Conservation (phyloP, 2,113 vertebrate genomes). For the Solenodon paradoxus region DNA sequence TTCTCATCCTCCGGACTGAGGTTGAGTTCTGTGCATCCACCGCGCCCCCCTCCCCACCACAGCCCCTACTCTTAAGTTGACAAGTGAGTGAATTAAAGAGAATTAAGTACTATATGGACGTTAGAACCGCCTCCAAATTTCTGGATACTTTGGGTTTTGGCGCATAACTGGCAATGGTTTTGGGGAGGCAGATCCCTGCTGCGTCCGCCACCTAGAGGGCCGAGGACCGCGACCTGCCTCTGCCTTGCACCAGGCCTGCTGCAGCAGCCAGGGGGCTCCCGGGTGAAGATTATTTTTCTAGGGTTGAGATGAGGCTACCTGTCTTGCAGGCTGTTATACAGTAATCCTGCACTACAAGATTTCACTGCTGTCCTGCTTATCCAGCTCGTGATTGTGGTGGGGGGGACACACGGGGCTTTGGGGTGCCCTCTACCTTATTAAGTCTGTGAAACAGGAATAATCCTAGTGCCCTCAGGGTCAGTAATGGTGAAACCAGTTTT, state of each 20-base stretch:
- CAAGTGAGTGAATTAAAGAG: background rate
- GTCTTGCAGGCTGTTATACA: background rate
- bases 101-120: background rate
- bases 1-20: too few species aligned
- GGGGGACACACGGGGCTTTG: background rate
- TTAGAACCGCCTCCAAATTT: background rate
- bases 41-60: accelerated
- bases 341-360: background rate
- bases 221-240: background rate
- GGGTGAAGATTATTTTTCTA: background rate
- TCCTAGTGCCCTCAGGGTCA: background rate
- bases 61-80: too few species aligned
- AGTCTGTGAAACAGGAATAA: background rate
- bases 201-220: background rate
- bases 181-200: background rate
- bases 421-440: background rate
- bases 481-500: background rate
- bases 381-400: too few species aligned
- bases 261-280: background rate
- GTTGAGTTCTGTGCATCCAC: background rate
- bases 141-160: background rate
- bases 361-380: background rate
- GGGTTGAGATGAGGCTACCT: background rate
- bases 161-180: background rate
- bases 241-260: background rate